Percentiles rank a stretch among this genome's conserved stretches.
Evolutionary conservation across 2,888 invertebrate species (phyloP).

Genomic region (Cheilosia vulpina): DNA sequence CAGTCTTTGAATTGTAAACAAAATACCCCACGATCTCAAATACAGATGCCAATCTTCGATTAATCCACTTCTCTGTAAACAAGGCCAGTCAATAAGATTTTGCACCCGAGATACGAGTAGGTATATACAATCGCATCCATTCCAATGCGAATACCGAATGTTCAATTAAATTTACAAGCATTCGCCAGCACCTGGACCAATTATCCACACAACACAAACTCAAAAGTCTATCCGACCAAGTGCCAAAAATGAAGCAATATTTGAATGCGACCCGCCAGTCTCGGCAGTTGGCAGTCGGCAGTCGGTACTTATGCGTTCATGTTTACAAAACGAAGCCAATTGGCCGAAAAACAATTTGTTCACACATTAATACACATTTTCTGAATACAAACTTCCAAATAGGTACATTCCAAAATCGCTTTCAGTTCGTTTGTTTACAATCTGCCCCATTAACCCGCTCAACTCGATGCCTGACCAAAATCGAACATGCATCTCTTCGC

Average conservation of each 20-base stretch:
- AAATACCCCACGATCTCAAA: background rate
- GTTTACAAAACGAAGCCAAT: conserved; percentile 64
- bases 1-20: background rate
- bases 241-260: conserved; percentile 44
- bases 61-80: conserved; percentile 39
- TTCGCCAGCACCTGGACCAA: conserved; percentile 42
- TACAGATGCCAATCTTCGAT: conserved; percentile 27
- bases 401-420: conserved; percentile 27
- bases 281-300: background rate
- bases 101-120: background rate
- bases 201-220: conserved; percentile 7
- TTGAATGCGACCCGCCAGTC: conserved; percentile 1
- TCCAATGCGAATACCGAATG: background rate
- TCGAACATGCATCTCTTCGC: conserved; percentile 25
- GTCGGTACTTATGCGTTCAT: conserved; percentile 37
- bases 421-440: conserved; percentile 52
- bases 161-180: conserved; percentile 57
- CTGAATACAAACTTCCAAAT: conserved; percentile 44
- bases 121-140: background rate
- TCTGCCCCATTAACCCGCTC: conserved; percentile 31
- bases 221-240: conserved; percentile 1
- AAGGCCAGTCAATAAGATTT: conserved; percentile 1
- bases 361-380: conserved; percentile 60
- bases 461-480: conserved; percentile 10
- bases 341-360: conserved; percentile 60